A percentile compares a stretch with the other conserved stretches of the same genome.
phyloP scores from a whole-genome alignment of 2,888 invertebrate species.

The Agrochola litura region DNA sequence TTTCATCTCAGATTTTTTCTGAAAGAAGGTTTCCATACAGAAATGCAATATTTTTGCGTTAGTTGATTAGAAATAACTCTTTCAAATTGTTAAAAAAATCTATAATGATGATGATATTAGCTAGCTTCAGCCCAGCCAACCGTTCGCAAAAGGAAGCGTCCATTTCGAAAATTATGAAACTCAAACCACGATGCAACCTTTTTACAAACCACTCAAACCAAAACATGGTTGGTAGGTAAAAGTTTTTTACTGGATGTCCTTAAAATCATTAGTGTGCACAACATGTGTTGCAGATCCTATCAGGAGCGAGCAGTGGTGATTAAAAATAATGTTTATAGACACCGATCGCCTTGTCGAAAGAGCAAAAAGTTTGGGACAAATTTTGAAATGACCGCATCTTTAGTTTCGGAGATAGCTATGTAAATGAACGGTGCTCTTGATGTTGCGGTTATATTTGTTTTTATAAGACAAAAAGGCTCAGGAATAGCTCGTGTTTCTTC shows the following conservation, averaged over 20 bases:
- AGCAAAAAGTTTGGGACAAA: slow-evolving; percentile 74
- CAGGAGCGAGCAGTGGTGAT: slow-evolving; percentile 73
- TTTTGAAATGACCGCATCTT: slow-evolving; percentile 75
- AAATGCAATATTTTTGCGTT: neutral
- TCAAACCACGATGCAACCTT: slow-evolving; percentile 25
- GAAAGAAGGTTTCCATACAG: neutral
- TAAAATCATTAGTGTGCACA: slow-evolving; percentile 83
- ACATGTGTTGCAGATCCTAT: slow-evolving; percentile 87
- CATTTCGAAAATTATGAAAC: neutral
- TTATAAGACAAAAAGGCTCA: neutral
- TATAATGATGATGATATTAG: no score
- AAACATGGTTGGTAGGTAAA: slow-evolving; percentile 61
- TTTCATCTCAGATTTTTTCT: neutral
- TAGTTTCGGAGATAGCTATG: slow-evolving; percentile 55
- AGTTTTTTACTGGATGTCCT: slow-evolving; percentile 75
- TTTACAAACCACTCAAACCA: slow-evolving; percentile 49
- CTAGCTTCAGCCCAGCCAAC: neutral
- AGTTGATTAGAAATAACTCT: neutral
- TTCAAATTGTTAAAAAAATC: neutral
- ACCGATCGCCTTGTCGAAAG: slow-evolving; percentile 66
- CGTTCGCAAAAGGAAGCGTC: neutral
- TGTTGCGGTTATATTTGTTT: slow-evolving; percentile 11
- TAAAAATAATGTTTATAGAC: slow-evolving; percentile 83
- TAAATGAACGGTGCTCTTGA: slow-evolving; percentile 43
- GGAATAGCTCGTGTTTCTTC: no score